Evolutionary conservation across 2,888 invertebrate genomes (phyloP).

Genomic region (Parapristionchus giblindavisi): DNA sequence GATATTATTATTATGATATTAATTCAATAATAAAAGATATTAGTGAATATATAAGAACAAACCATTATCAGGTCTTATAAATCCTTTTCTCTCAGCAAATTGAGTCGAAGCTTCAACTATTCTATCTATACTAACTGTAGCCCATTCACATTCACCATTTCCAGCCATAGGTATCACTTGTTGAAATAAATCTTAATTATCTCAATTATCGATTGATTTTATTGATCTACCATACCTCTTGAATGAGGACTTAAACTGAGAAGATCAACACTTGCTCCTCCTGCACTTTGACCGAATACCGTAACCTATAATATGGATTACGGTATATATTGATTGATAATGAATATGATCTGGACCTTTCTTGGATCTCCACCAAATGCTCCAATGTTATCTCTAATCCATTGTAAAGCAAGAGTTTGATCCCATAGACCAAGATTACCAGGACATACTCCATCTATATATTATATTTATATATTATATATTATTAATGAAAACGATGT

Average conservation of each 20-base stretch:
- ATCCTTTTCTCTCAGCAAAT: slow-evolving; percentile 55
- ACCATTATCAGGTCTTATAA: slow-evolving; percentile 38
- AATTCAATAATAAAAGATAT: background rate
- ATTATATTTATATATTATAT: background rate
- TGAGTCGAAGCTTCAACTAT: slow-evolving; percentile 48
- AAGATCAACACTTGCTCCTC: slow-evolving; percentile 58
- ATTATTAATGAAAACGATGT: background rate
- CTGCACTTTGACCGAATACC: slow-evolving; percentile 61
- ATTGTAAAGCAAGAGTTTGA: slow-evolving; percentile 60
- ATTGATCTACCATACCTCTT: slow-evolving; percentile 43
- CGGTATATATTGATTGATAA: background rate
- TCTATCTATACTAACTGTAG: slow-evolving; percentile 48
- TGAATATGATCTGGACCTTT: too few species aligned
- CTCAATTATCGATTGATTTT: background rate
- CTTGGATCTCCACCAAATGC: slow-evolving; percentile 58
- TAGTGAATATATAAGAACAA: background rate
- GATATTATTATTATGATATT: background rate
- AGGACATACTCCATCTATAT: slow-evolving; percentile 53
- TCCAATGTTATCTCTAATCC: slow-evolving; percentile 59
- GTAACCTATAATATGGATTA: slow-evolving; percentile 44
- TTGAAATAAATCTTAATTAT: slow-evolving; percentile 56
- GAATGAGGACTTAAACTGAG: slow-evolving; percentile 58
- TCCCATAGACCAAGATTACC: slow-evolving; percentile 66
- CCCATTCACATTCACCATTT: slow-evolving; percentile 60
- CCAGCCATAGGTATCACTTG: slow-evolving; percentile 63